Evolutionary conservation across 2,888 invertebrate genomes (phyloP), one percentile per base, ranked within the genome.

Genomic region (Deilephila porcellus): DNA sequence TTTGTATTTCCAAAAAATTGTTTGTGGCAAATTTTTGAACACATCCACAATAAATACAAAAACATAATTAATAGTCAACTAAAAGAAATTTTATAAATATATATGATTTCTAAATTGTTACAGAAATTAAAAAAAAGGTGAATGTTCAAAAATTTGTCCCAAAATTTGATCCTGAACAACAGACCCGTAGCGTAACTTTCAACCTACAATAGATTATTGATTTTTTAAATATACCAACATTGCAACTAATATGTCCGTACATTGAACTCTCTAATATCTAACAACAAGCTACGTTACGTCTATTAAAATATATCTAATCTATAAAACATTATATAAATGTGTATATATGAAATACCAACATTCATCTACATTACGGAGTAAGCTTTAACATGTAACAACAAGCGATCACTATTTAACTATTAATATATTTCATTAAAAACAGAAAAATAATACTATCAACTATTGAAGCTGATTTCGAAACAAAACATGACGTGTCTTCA

Each of bases 261-360:
- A 87, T 85, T 82, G 78, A 91, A 88, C 86, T 82, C 85, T 77
- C 91, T 92, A 93, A 88, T 83, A 86, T 79, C 91, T 91, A 83
- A 90, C 88, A 90, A 90, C 89, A 85, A 86, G 79, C 90, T 90
- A 90, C 88, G 64, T 83, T 88, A 88, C 78, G 78, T 34, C 81
- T 82, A 83, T 79, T 76, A 77, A 78, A 83, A 80, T 78, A 80
- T 79, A 81, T 73, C 80, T 80, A 80, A 75, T 90, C 90, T 90
- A 91, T 91, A 93, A 93, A 93, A 88, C 82, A 83, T 83, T 86
- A 90, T 92, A 93, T 87, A 93, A 93, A 93, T 92, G 92, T 93
- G 92, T 93, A 92, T 87, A 93, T 71, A 71, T 67, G 59, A 59
- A 59, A 60, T 73, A 56, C 63, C 85, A 92, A 92, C 91, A 91